phyloP scores from a whole-genome alignment of 2,797 vertebrate genomes.

The Prunella strophiata region DNA sequence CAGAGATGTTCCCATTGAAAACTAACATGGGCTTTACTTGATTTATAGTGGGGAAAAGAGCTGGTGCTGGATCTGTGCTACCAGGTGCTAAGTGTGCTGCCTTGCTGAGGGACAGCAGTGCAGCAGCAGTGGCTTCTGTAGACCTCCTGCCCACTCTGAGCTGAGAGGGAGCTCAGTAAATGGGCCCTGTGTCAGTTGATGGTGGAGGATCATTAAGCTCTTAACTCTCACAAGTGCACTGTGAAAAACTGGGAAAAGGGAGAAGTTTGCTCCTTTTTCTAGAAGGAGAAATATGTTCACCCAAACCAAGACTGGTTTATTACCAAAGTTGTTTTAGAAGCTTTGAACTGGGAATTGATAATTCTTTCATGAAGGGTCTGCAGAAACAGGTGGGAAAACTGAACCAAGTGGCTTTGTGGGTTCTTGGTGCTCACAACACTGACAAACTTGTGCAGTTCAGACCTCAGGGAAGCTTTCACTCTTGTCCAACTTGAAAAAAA shows the following conservation, averaged over 20 bases:
- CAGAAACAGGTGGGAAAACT: background rate
- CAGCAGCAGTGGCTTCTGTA: background rate
- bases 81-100: background rate
- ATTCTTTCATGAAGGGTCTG: background rate
- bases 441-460: background rate
- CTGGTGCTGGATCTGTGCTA: background rate
- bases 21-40: background rate
- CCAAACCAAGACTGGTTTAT: background rate
- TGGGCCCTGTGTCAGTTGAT: background rate
- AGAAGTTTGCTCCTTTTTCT: background rate
- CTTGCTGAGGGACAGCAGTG: background rate
- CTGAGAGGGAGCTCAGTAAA: background rate
- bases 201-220: background rate
- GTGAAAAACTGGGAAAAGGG: background rate
- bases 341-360: background rate
- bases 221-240: background rate
- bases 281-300: background rate
- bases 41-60: accelerated
- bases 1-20: background rate
- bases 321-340: background rate
- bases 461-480: background rate
- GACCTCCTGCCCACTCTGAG: background rate
- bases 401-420: background rate
- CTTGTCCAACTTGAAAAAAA: background rate
- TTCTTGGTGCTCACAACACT: background rate